Percentiles rank a stretch among this genome's conserved stretches.
These are phyloP conservation scores for Amblyornis subalaris DNA, from an alignment of 2,113 vertebrate genomes.

Conservation along the genomic window DNA sequence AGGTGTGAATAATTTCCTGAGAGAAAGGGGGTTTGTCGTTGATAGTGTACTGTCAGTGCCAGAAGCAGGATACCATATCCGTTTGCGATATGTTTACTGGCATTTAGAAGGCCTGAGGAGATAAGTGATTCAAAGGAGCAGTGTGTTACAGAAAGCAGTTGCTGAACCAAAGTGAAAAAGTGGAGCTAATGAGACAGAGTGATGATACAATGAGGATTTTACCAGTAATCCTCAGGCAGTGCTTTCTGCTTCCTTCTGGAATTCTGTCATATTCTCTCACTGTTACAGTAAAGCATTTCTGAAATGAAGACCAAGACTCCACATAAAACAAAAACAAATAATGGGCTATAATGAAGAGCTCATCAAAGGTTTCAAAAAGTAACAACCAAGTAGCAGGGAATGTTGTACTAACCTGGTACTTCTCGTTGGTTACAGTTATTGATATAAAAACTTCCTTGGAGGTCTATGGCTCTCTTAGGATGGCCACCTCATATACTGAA, in stretches of 20 bases:
- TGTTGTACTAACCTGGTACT: slow-evolving; percentile 20
- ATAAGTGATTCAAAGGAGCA: neutral
- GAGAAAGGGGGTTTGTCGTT: neutral
- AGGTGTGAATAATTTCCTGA: neutral
- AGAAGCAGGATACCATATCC: neutral
- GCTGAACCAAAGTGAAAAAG: neutral
- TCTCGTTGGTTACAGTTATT: slow-evolving; percentile 4
- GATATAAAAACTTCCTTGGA: slow-evolving; percentile 55
- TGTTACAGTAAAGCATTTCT: neutral
- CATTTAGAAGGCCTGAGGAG: neutral
- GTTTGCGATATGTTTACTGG: neutral
- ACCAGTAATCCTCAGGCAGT: neutral
- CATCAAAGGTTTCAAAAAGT: neutral
- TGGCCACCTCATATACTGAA: neutral
- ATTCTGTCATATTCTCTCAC: neutral
- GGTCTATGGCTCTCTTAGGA: slow-evolving; percentile 52
- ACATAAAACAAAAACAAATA: neutral
- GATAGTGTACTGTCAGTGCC: neutral
- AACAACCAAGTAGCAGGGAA: neutral
- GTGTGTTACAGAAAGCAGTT: neutral
- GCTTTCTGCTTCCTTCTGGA: neutral
- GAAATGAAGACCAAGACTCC: neutral
- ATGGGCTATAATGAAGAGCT: neutral
- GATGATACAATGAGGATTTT: neutral
- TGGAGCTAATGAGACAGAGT: neutral